Conservation (phyloP, 2,797 vertebrate species). For the Peromyscus melanophrys region DNA sequence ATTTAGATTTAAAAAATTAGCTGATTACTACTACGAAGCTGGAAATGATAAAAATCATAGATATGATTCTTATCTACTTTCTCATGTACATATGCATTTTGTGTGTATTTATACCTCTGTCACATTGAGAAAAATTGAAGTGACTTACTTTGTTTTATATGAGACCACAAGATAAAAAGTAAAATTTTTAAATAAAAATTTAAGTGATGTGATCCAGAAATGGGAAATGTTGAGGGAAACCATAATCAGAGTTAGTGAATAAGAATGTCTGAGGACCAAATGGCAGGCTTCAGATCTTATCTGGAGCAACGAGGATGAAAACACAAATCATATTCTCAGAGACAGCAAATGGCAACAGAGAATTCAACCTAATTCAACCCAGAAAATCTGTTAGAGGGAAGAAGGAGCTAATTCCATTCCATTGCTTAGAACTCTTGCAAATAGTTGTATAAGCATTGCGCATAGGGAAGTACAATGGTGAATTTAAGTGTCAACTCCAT, state of each 20-base stretch:
- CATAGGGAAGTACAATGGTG: no score
- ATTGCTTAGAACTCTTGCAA: background rate
- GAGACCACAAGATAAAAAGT: constrained; percentile 29
- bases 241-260: background rate
- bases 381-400: background rate
- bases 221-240: background rate
- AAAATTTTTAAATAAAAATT: background rate
- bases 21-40: background rate
- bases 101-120: background rate
- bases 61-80: background rate
- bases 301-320: background rate
- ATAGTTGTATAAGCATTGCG: background rate
- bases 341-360: background rate
- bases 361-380: background rate
- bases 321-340: background rate
- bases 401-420: background rate
- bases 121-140: background rate
- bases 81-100: background rate
- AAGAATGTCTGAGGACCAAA: background rate
- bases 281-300: background rate
- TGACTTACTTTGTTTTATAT: constrained; percentile 13
- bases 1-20: constrained; percentile 19
- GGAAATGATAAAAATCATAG: constrained; percentile 25
- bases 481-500: background rate
- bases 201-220: constrained; percentile 26